Conservation (phyloP, 2,888 invertebrate genomes). For the Branchipolynoe longqiensis region DNA sequence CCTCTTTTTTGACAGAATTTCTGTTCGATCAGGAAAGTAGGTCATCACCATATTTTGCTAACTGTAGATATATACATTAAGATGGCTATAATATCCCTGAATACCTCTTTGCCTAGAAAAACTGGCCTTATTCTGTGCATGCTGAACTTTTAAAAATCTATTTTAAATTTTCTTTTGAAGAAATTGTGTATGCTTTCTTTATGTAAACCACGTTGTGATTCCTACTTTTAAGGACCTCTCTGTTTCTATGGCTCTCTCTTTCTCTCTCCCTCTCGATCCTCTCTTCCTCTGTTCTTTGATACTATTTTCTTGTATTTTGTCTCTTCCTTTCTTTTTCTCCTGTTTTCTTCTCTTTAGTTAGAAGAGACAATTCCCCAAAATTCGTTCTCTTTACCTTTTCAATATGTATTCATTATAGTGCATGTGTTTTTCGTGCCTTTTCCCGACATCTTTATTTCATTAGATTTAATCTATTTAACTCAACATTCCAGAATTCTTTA, state of each 20-base stretch:
- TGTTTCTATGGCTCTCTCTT: not conserved
- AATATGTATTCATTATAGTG: too few species aligned
- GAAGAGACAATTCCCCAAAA: not conserved
- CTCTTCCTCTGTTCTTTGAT: not conserved
- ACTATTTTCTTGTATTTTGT: not conserved
- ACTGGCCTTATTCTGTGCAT: too few species aligned
- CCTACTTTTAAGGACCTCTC: too few species aligned
- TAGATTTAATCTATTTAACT: not conserved
- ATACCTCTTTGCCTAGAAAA: too few species aligned
- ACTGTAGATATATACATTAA: too few species aligned
- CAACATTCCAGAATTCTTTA: too few species aligned
- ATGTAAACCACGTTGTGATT: too few species aligned
- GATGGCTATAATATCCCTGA: too few species aligned
- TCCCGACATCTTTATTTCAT: not conserved
- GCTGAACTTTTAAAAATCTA: too few species aligned
- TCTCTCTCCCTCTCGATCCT: not conserved
- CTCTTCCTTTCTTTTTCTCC: not conserved
- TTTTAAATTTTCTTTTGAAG: too few species aligned
- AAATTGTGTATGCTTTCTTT: not conserved
- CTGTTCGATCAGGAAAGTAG: slow-evolving; percentile 36
- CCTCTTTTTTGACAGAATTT: slow-evolving; percentile 16
- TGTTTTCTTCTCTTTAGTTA: not conserved
- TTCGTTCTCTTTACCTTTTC: too few species aligned
- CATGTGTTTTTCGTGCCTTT: not conserved
- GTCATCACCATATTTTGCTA: too few species aligned